A percentile compares a stretch with the other conserved stretches of the same genome.
These are phyloP conservation scores for Valencia hispanica DNA, from an alignment of 2,797 vertebrate genomes.

Conservation along the genomic window DNA sequence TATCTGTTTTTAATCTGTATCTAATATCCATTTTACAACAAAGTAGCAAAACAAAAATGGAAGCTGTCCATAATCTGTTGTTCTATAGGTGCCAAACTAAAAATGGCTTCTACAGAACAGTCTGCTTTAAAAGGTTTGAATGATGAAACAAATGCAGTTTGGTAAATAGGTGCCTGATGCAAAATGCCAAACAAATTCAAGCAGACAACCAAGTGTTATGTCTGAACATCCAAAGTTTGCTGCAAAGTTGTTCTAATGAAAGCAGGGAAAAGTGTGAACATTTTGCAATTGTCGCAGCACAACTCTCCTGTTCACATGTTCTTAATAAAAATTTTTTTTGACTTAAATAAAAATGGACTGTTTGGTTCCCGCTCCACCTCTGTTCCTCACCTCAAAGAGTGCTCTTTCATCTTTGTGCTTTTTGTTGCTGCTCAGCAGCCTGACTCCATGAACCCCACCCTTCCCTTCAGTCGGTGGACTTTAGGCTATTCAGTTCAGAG, in stretches of 20 bases:
- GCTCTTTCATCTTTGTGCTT: conserved; percentile 32
- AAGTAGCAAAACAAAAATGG: background rate
- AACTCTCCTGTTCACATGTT: background rate
- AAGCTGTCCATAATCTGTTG: background rate
- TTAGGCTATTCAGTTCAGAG: conserved; percentile 36
- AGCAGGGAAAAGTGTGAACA: background rate
- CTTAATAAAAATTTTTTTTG: background rate
- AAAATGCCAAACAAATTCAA: conserved; percentile 33
- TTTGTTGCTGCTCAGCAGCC: conserved; percentile 35
- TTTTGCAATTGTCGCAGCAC: background rate
- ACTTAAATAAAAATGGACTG: background rate
- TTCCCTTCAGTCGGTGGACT: conserved; percentile 36
- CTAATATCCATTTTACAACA: background rate
- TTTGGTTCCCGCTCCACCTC: background rate
- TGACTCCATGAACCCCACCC: conserved; percentile 45
- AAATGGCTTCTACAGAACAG: background rate
- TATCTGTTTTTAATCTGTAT: no score
- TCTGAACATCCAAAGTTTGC: conserved; percentile 4
- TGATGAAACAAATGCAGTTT: conserved; percentile 3
- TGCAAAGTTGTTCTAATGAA: conserved; percentile 4
- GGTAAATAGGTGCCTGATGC: conserved; percentile 30
- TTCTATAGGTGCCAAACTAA: background rate
- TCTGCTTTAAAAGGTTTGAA: background rate
- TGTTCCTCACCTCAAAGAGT: conserved; percentile 7
- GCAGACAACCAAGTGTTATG: conserved; percentile 13